A percentile compares a stretch with the other conserved stretches of the same genome.
Evolutionary conservation across 1,140 invertebrate species (phyloP).

Genomic region (Sarcophaga peregrina): DNA sequence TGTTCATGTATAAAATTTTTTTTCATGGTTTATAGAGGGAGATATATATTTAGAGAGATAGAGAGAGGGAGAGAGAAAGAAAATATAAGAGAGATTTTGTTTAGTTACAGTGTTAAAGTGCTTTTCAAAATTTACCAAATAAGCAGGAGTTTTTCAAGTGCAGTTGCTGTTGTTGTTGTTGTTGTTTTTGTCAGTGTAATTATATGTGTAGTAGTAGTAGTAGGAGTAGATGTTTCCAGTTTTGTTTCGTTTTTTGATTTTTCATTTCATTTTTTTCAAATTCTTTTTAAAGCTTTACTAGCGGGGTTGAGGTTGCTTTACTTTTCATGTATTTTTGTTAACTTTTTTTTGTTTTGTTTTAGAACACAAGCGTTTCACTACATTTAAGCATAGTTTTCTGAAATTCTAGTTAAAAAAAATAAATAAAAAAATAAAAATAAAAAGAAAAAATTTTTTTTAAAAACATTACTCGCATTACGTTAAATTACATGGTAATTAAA

Average conservation of each 20-base stretch:
- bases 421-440: neutral
- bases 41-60: neutral
- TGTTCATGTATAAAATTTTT: neutral
- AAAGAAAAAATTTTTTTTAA: neutral
- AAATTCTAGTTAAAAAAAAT: neutral
- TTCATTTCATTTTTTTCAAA: neutral
- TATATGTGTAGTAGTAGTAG: too few relatives aligned
- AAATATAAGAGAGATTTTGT: neutral
- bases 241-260: neutral
- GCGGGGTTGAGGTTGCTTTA: neutral
- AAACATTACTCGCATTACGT: neutral
- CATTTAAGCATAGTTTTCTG: conserved; percentile 22
- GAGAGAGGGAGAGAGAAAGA: neutral
- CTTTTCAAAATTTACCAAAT: neutral
- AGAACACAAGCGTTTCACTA: neutral
- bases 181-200: neutral
- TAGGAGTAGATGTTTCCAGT: neutral
- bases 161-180: neutral
- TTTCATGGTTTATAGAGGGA: neutral
- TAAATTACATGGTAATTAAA: neutral
- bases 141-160: conserved; percentile 4
- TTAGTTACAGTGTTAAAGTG: too few relatives aligned
- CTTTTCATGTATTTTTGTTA: too few relatives aligned
- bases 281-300: neutral
- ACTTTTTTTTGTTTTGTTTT: conserved; percentile 44